phyloP scores from a whole-genome alignment of 2,113 vertebrate species.

The Amazona guildingii region DNA sequence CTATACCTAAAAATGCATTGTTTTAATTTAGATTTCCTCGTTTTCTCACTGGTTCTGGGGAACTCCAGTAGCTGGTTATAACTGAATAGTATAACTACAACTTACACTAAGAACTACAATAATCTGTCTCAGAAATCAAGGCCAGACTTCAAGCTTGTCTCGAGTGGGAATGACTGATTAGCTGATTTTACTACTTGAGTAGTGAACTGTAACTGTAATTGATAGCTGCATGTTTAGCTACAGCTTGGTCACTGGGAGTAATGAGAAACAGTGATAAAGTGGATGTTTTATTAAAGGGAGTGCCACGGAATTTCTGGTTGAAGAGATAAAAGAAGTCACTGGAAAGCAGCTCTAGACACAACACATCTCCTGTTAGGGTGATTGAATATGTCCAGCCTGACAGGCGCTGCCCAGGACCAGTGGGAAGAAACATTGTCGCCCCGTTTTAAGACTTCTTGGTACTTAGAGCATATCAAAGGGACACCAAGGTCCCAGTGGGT shows the following conservation, averaged over 20 bases:
- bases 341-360: background rate
- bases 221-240: background rate
- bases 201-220: background rate
- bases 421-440: background rate
- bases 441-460: background rate
- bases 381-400: background rate
- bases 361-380: background rate
- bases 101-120: background rate
- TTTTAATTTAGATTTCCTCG: background rate
- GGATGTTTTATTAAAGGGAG: background rate
- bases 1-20: background rate
- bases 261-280: background rate
- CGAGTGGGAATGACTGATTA: background rate
- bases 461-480: background rate
- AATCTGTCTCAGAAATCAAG: background rate
- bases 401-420: background rate
- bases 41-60: background rate
- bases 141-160: background rate
- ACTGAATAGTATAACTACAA: background rate
- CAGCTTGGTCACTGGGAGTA: background rate
- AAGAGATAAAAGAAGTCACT: background rate
- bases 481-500: background rate
- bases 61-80: background rate
- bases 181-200: background rate
- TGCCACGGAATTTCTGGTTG: background rate